Conservation (phyloP, 2,797 vertebrate species). For the Tarsius wallacei region DNA sequence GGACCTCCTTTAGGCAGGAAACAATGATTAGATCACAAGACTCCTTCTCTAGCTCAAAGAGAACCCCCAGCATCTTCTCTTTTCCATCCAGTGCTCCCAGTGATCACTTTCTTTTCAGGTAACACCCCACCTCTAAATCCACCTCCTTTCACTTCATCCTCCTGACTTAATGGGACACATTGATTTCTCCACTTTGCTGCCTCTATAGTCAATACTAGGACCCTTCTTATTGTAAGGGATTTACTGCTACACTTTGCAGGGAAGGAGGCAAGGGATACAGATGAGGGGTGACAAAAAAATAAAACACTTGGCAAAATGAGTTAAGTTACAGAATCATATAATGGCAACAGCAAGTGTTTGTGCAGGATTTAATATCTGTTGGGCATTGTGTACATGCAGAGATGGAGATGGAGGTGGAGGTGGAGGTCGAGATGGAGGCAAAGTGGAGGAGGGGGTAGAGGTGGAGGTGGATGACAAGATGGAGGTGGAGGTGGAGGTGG, state of each 20-base stretch:
- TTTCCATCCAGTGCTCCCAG: not conserved
- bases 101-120: not conserved
- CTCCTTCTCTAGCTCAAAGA: not conserved
- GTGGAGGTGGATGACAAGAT: too few species aligned
- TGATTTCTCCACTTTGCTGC: not conserved
- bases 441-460: too few species aligned
- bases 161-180: not conserved
- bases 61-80: not conserved
- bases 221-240: not conserved
- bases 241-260: not conserved
- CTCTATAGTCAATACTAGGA: not conserved
- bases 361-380: not conserved
- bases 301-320: not conserved
- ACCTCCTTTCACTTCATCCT: not conserved
- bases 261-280: not conserved
- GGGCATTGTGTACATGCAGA: not conserved
- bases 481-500: too few species aligned
- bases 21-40: not conserved
- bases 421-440: not conserved
- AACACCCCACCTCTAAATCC: not conserved
- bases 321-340: not conserved
- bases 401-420: not conserved
- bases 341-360: not conserved
- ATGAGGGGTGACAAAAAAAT: not conserved
- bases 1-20: not conserved